Base-by-base conservation (phyloP, 64 coral and sea anemone species). In the Acropora yongei region DNA sequence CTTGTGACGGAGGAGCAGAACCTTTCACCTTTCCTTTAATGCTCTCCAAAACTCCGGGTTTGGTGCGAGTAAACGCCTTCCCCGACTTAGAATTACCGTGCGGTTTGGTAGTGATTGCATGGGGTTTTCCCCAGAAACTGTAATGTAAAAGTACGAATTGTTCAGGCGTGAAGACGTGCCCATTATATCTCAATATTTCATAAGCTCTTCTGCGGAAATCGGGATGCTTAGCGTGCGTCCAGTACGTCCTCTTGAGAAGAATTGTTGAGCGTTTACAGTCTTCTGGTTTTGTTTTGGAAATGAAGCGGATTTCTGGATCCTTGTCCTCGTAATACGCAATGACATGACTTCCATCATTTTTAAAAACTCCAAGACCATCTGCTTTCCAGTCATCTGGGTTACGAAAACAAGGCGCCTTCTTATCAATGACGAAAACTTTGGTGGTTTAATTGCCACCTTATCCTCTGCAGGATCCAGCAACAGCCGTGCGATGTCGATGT, bases 341-440 rank as follows among this genome's bases (percentile, higher is more conserved):
- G 30, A 40, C 18, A 40, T 72, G 68, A 5, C 18, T 72, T 72
- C 68, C 68, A 30, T 72, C 68, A 40, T 72, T 72, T 68, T 72
- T 40, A 63, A 40, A 72, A 72, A 40, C 68, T 72, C 68, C 17
- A 30, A 72, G 68, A 40, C 30, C 68, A 72, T 72, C 68, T 72
- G 68, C 68, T 40, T 72, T 72, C 68, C 68, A 72, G 68, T 72
- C 68, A 40, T 80, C 49, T 80, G 49, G 17, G 18, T 80, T 80
- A 7, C 78, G 49, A 57, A 80, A 57, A 57, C 10, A 80, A 6
- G 78, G 49, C 13, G 78, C 18, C 49, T 80, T 57, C 20, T 19
- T 80, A 80, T 80, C 78, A 8, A 80, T 57, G 14, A 80, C 10
- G 50, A 80, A 80, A 17, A 79, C 48, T 16, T 51, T 14, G 77